phyloP scores from a whole-genome alignment of 2,888 invertebrate species.

The Pantelozetes paolii region DNA sequence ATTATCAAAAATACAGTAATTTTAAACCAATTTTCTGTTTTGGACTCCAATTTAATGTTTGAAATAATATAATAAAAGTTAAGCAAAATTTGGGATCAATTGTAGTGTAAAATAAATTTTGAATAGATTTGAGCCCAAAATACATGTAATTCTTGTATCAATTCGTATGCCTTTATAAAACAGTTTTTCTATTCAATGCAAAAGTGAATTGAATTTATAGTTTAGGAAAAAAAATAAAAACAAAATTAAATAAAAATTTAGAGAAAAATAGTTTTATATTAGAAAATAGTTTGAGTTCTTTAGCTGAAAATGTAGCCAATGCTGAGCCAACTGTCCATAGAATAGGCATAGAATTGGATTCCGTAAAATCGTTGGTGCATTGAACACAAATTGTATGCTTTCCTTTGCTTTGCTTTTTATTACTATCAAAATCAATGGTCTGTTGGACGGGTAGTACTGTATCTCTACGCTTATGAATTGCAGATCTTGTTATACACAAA shows the following conservation, averaged over 20 bases:
- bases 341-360: constrained; percentile 3
- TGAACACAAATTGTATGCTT: constrained; percentile 26
- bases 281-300: not conserved
- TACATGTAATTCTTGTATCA: not conserved
- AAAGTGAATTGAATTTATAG: not conserved
- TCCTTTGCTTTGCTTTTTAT: not conserved
- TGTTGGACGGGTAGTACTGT: not conserved
- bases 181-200: constrained; percentile 22
- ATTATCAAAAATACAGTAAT: not conserved
- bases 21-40: not conserved
- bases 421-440: not conserved
- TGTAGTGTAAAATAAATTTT: not conserved
- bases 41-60: not conserved
- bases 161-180: not conserved
- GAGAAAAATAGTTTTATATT: constrained; percentile 7
- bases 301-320: not conserved
- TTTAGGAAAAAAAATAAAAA: too few relatives aligned
- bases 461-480: not conserved
- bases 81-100: constrained; percentile 4
- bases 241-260: too few relatives aligned
- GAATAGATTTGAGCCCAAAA: not conserved
- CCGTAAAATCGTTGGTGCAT: not conserved
- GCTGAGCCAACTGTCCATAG: too few relatives aligned
- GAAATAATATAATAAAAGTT: not conserved
- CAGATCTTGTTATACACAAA: not conserved